Base-by-base conservation (phyloP, 2,113 vertebrate genomes). In the Erythrocercus mccallii region DNA sequence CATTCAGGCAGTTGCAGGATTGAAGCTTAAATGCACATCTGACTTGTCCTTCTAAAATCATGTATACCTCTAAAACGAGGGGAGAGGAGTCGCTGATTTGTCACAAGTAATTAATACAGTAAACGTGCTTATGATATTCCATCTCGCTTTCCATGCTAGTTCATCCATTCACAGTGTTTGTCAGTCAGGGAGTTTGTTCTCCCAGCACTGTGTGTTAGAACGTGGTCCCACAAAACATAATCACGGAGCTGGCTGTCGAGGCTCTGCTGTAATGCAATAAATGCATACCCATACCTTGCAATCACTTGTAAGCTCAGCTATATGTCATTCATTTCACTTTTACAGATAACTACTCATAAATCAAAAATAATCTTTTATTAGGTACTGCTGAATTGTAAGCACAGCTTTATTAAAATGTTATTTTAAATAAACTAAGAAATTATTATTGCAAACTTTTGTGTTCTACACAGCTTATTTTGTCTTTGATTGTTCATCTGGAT, bases 341-440 rank as follows among this genome's bases (percentile, higher is more conserved):
- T 61, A 87, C 27, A 78, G 53, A 54, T 62, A 40, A 16, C 37
- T 58, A 19, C 28, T 81, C 15, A 48, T 42, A 76, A 81, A 84
- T 68, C 0, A 72, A 89, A 86, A 86, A 37, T 6, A 38, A 1
- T 19, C 82, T 92, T 92, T 28, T 45, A n/a, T 74, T 73, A 81
- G 71, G 6, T 40, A 81, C 66, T 40, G 28, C 60, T 88, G 68
- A 88, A 42, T 37, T 83, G 37, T 58, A 56, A 44, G 51, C 44
- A 48, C 74, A 70, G 57, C 72, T 76, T 35, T 77, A 73, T 68
- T 50, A 88, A 93, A 83, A 57, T 38, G 24, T 70, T 85, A 81
- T 18, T 95, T 61, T 56, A 76, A 92, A 92, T 95, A 95, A 94
- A 89, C 18, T 10, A 69, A 73, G 3, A 45, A 54, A 73, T 88